phyloP scores from a whole-genome alignment of 2,113 vertebrate genomes.

The Calyptomena viridis region DNA sequence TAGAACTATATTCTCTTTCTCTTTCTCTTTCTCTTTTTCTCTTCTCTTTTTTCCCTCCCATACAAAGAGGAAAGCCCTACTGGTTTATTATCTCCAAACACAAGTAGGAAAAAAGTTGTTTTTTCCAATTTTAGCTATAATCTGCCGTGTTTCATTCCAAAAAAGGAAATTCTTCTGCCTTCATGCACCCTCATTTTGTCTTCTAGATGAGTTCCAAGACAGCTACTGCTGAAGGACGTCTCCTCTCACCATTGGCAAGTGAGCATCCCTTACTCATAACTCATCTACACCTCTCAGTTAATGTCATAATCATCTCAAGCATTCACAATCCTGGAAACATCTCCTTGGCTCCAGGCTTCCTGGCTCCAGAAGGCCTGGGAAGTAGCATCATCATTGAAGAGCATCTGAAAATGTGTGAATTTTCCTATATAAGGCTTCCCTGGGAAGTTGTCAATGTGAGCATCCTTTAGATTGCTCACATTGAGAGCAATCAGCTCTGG shows the following conservation, averaged over 20 bases:
- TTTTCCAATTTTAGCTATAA: not conserved
- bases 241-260: not conserved
- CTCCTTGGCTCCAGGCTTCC: not conserved
- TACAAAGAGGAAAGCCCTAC: not conserved
- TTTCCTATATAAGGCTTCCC: not conserved
- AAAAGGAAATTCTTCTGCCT: not conserved
- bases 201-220: not conserved
- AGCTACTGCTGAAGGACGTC: not conserved
- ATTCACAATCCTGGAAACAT: not conserved
- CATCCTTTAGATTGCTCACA: not conserved
- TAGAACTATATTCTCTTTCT: not conserved
- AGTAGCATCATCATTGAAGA: not conserved
- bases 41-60: not conserved
- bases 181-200: not conserved
- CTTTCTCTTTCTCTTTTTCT: fast-evolving
- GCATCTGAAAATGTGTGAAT: not conserved
- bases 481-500: not conserved
- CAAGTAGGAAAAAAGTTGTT: not conserved
- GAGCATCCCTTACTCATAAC: not conserved
- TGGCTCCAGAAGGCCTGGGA: not conserved
- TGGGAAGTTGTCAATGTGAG: not conserved
- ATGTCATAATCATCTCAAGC: not conserved
- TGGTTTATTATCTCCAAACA: not conserved
- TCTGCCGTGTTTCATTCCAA: not conserved
- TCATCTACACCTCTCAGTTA: not conserved